These are phyloP conservation scores for Gandaritis pyraliata DNA, from an alignment of 2,888 invertebrate species.

Conservation along the genomic window DNA sequence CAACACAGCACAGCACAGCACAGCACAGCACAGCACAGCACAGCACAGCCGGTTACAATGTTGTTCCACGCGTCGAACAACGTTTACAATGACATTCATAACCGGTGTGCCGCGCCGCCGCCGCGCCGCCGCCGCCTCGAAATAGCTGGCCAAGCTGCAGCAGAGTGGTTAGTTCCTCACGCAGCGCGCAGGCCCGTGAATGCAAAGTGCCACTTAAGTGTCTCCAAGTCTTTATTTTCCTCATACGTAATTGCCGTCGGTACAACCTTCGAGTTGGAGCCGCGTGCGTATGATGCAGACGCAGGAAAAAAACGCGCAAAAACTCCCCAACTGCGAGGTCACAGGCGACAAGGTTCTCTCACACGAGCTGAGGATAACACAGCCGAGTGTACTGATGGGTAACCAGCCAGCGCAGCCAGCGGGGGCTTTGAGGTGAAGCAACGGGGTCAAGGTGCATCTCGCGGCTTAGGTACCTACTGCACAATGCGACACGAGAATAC, in stretches of 20 bases:
- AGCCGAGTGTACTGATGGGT: slow-evolving; percentile 5
- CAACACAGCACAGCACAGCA: too few species aligned
- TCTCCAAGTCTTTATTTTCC: slow-evolving; percentile 13
- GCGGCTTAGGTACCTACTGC: slow-evolving; percentile 23
- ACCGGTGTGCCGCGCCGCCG: neutral
- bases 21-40: neutral
- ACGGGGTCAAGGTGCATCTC: slow-evolving; percentile 20
- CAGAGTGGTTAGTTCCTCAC: slow-evolving; percentile 7
- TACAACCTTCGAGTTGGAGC: slow-evolving; percentile 2
- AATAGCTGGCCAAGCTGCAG: neutral
- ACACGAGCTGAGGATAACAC: neutral
- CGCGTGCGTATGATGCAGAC: neutral
- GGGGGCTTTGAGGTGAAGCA: slow-evolving; percentile 4
- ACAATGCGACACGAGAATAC: slow-evolving; percentile 13
- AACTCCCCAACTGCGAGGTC: slow-evolving; percentile 6
- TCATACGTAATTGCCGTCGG: slow-evolving; percentile 13
- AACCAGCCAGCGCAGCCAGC: neutral
- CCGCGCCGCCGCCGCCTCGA: neutral
- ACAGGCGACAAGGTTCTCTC: neutral
- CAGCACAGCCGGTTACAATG: slow-evolving; percentile 13
- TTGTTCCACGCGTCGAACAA: slow-evolving; percentile 9
- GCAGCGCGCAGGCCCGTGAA: slow-evolving; percentile 2
- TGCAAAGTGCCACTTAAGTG: slow-evolving; percentile 9
- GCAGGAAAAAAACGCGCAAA: slow-evolving; percentile 14
- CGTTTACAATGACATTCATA: slow-evolving; percentile 12